These are phyloP conservation scores for Neotoxoptera formosana DNA, from an alignment of 1,140 invertebrate species.

Conservation along the genomic window DNA sequence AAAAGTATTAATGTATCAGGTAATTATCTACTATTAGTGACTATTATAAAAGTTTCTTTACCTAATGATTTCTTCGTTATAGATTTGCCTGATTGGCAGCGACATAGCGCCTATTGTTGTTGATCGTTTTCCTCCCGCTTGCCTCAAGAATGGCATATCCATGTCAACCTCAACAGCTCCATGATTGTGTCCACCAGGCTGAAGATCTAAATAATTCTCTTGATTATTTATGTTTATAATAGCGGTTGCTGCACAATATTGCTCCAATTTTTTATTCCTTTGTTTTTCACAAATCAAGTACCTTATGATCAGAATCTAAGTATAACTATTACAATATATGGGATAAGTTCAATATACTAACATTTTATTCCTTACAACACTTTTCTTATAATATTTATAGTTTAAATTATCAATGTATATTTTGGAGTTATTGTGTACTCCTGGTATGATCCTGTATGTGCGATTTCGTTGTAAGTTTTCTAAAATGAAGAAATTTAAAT, in stretches of 20 bases:
- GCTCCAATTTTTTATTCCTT: neutral
- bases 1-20: neutral
- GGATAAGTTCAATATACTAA: neutral
- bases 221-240: neutral
- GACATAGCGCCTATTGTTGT: neutral
- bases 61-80: conserved; percentile 1
- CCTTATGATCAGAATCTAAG: neutral
- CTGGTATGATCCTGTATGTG: neutral
- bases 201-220: neutral
- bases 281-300: conserved; percentile 10
- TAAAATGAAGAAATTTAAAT: no score
- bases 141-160: neutral
- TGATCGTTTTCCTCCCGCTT: neutral
- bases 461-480: no score
- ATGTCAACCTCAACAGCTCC: neutral
- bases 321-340: neutral
- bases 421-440: neutral
- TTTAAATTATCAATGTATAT: no score
- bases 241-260: neutral
- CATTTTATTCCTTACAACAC: neutral
- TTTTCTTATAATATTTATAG: neutral
- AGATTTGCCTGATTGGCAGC: neutral
- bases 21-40: neutral
- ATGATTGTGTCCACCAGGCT: neutral
- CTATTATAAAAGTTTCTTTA: neutral